Evolutionary conservation across 2,888 invertebrate genomes (phyloP).

Genomic region (Acronicta alni): DNA sequence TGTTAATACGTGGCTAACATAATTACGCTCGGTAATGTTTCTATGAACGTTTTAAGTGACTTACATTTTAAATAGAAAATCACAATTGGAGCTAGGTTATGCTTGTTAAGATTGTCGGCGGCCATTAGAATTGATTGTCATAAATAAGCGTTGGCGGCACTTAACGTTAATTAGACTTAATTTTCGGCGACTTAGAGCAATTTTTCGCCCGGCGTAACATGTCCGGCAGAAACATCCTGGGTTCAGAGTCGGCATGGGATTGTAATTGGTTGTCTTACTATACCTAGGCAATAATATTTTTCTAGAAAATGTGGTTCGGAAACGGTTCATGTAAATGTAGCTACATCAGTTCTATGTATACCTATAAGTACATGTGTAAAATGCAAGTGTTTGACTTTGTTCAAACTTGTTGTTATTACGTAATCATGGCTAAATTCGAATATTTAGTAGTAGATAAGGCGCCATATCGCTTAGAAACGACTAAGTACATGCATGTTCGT

Average conservation of each 20-base stretch:
- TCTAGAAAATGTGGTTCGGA: too few relatives aligned
- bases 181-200: constrained; percentile 24
- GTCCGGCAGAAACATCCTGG: constrained; percentile 39
- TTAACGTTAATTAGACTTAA: constrained; percentile 31
- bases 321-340: constrained; percentile 24
- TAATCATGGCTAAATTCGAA: constrained; percentile 17
- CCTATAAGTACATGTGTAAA: too few relatives aligned
- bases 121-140: constrained; percentile 36
- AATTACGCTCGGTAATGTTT: background rate
- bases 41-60: background rate
- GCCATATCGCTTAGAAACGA: background rate
- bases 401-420: constrained; percentile 22
- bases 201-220: constrained; percentile 15
- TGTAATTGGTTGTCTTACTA: too few relatives aligned
- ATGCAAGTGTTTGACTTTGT: constrained; percentile 2
- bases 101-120: constrained; percentile 15
- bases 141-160: constrained; percentile 22
- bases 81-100: constrained; percentile 8
- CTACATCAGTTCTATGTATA: constrained; percentile 4
- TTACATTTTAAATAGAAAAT: constrained; percentile 14
- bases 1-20: background rate
- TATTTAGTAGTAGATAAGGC: constrained; percentile 3
- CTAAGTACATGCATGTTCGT: background rate
- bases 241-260: too few relatives aligned
- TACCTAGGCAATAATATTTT: background rate